Evolutionary conservation across 2,888 invertebrate species (phyloP).

Genomic region (Belgica antarctica): DNA sequence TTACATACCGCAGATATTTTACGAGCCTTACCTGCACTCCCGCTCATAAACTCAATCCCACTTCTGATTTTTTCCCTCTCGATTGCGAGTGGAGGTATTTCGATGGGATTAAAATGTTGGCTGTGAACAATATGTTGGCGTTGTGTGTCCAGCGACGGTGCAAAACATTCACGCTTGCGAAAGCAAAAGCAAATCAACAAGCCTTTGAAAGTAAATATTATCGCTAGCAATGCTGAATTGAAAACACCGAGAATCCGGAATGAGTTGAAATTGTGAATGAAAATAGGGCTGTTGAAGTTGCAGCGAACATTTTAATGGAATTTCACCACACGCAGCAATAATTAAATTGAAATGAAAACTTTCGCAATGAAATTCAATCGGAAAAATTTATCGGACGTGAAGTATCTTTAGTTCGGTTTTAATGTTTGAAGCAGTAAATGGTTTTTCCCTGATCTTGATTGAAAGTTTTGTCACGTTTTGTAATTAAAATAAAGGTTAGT

Average conservation of each 20-base stretch:
- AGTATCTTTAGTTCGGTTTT: no score
- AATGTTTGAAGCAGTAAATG: no score
- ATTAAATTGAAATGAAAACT: background rate
- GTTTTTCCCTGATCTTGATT: no score
- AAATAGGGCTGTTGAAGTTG: no score
- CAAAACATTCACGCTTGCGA: background rate
- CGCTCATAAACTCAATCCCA: no score
- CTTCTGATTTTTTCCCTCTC: no score
- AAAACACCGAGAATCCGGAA: background rate
- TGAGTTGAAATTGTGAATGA: background rate
- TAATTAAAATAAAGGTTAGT: no score
- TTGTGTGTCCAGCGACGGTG: no score
- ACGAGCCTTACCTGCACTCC: background rate
- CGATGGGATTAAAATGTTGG: constrained; percentile 18
- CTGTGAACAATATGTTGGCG: background rate
- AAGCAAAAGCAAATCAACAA: background rate
- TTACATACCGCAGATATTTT: background rate
- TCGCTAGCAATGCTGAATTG: background rate
- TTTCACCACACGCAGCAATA: background rate
- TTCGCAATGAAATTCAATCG: background rate
- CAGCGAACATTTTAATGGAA: background rate
- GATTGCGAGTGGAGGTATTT: no score
- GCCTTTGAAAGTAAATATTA: constrained; percentile 12
- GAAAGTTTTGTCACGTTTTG: no score
- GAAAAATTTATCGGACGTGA: background rate